A percentile compares a stretch with the other conserved stretches of the same genome.
These are phyloP conservation scores for Oeneis ivallda DNA, from an alignment of 2,888 invertebrate genomes.

Conservation along the genomic window DNA sequence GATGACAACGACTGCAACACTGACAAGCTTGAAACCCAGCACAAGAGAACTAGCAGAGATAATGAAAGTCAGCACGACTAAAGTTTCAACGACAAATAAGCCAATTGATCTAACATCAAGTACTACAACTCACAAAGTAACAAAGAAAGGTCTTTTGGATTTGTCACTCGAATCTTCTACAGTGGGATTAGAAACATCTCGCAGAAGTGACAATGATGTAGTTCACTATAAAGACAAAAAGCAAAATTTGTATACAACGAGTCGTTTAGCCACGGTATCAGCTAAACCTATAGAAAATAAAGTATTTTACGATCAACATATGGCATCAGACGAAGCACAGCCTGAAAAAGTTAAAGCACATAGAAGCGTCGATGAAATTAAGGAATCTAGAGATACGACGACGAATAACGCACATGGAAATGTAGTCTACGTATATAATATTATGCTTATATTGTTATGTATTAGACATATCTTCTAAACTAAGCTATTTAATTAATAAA, in stretches of 20 bases:
- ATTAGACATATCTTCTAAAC: conserved; percentile 46
- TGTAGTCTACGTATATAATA: conserved; percentile 40
- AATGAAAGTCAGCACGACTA: conserved; percentile 37
- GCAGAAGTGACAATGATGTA: conserved; percentile 21
- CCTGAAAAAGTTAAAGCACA: conserved; percentile 66
- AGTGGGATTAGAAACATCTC: neutral
- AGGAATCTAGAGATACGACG: conserved; percentile 40
- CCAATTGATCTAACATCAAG: conserved; percentile 14
- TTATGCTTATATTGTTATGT: conserved; percentile 46
- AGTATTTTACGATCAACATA: conserved; percentile 54
- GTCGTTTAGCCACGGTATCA: conserved; percentile 69
- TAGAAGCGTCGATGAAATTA: conserved; percentile 54
- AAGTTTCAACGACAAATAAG: conserved; percentile 27
- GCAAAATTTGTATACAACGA: conserved; percentile 57
- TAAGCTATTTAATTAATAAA: conserved; percentile 28
- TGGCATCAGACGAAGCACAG: conserved; percentile 72
- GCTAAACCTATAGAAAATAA: conserved; percentile 63
- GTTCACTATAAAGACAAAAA: conserved; percentile 40
- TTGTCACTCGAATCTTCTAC: conserved; percentile 35
- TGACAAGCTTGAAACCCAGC: conserved; percentile 28
- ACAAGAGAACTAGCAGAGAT: conserved; percentile 23
- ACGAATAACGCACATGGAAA: conserved; percentile 48
- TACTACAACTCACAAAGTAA: conserved; percentile 27
- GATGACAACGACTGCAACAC: conserved; percentile 31
- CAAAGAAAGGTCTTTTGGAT: conserved; percentile 44